Percentiles rank a stretch among this genome's conserved stretches.
phyloP scores from a whole-genome alignment of 2,888 invertebrate genomes.

The Zelleria hepariella region DNA sequence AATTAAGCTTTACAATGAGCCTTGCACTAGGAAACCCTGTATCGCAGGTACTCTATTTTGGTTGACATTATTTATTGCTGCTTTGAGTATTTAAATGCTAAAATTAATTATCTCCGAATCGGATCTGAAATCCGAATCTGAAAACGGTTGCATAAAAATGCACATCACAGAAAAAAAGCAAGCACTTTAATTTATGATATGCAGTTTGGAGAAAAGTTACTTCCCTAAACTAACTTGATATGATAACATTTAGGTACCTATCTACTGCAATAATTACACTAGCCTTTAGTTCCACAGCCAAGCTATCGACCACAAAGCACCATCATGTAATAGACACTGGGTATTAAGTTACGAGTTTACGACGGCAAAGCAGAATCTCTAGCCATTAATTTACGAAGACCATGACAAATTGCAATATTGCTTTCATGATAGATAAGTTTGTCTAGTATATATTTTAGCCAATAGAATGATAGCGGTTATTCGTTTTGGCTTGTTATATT shows the following conservation, averaged over 20 bases:
- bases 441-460: neutral
- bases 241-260: neutral
- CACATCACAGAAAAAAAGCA: too few species aligned
- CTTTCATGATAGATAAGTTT: neutral
- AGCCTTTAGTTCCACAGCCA: too few species aligned
- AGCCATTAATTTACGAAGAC: slow-evolving; percentile 4
- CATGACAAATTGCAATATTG: slow-evolving; percentile 5
- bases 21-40: too few species aligned
- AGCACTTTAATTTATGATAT: too few species aligned
- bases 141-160: too few species aligned
- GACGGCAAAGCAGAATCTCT: neutral
- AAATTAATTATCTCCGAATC: too few species aligned
- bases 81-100: too few species aligned
- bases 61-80: too few species aligned
- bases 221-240: neutral
- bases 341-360: neutral
- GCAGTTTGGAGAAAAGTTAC: too few species aligned
- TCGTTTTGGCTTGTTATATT: neutral
- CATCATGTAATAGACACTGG: neutral
- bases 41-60: too few species aligned
- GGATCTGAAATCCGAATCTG: too few species aligned
- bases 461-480: neutral
- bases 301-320: neutral
- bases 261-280: neutral
- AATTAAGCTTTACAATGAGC: too few species aligned